These are phyloP conservation scores for Villa cingulata DNA, from an alignment of 2,888 invertebrate species.

Conservation along the genomic window DNA sequence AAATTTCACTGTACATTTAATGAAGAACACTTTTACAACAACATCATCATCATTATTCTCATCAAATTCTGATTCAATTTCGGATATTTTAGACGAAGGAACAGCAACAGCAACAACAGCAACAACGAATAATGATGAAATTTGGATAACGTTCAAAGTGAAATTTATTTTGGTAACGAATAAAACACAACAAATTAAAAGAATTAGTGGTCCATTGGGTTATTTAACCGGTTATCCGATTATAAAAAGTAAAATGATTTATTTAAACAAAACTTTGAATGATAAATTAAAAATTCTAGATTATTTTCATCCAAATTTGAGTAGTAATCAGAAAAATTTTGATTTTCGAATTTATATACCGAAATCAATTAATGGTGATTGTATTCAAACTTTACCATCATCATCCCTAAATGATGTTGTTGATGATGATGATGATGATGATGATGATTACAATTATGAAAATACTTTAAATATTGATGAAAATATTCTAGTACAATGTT, in stretches of 20 bases:
- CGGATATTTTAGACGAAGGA: too few species aligned
- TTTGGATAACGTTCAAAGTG: constrained; percentile 22
- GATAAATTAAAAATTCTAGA: constrained; percentile 13
- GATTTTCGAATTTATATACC: constrained; percentile 4
- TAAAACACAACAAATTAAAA: not conserved
- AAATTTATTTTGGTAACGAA: constrained; percentile 10
- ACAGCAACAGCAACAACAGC: not conserved
- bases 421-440: too few species aligned
- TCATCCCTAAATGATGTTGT: too few species aligned
- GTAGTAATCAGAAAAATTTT: constrained; percentile 1
- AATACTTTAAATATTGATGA: constrained; percentile 24
- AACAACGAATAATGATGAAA: not conserved
- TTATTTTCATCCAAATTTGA: constrained; percentile 20
- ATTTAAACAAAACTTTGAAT: constrained; percentile 18
- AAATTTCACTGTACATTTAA: constrained; percentile 11
- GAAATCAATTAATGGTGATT: constrained; percentile 1
- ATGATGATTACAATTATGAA: not conserved
- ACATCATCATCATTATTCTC: too few species aligned
- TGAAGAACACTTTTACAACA: not conserved
- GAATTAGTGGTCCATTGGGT: constrained; percentile 25
- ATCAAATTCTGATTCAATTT: too few species aligned
- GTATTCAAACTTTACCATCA: not conserved
- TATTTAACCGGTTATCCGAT: constrained; percentile 25
- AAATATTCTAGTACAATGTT: constrained; percentile 23
- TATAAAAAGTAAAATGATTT: constrained; percentile 20